Evolutionary conservation across 2,113 vertebrate species (phyloP).

Genomic region (Percina caprodes): DNA sequence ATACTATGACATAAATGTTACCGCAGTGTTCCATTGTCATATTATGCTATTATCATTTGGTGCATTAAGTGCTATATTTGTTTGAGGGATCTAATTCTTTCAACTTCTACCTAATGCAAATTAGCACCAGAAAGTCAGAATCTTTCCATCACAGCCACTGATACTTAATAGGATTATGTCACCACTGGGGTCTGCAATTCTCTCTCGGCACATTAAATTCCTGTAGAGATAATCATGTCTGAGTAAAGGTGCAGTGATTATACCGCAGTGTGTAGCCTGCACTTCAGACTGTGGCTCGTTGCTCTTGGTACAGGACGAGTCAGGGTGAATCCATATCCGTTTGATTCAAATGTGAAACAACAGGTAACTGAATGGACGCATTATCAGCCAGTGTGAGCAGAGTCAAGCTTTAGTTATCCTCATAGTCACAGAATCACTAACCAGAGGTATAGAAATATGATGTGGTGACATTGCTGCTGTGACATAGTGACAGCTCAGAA

Average conservation of each 20-base stretch:
- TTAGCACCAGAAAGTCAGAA: background rate
- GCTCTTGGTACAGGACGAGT: background rate
- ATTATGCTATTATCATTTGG: background rate
- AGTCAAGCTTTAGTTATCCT: background rate
- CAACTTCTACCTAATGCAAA: background rate
- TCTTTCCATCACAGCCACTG: conserved; percentile 8
- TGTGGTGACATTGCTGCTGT: background rate
- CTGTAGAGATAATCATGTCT: conserved; percentile 36
- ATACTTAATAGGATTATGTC: conserved; percentile 41
- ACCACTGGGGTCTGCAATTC: background rate
- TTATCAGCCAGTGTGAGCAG: background rate
- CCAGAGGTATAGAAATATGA: background rate
- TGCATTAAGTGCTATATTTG: background rate
- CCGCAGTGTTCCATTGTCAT: background rate
- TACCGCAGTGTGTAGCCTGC: background rate
- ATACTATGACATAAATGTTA: background rate
- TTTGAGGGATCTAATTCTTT: background rate
- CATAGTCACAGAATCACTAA: background rate
- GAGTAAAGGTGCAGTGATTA: conserved; percentile 14
- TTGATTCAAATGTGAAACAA: conserved; percentile 1
- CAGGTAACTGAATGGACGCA: background rate
- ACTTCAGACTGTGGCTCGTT: conserved; percentile 13
- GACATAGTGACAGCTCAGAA: conserved; percentile 3
- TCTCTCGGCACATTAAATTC: conserved; percentile 1
- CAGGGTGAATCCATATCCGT: background rate